A percentile compares a stretch with the other conserved stretches of the same genome.
phyloP scores from a whole-genome alignment of 2,797 vertebrate genomes.

The Diglossa cyanea region DNA sequence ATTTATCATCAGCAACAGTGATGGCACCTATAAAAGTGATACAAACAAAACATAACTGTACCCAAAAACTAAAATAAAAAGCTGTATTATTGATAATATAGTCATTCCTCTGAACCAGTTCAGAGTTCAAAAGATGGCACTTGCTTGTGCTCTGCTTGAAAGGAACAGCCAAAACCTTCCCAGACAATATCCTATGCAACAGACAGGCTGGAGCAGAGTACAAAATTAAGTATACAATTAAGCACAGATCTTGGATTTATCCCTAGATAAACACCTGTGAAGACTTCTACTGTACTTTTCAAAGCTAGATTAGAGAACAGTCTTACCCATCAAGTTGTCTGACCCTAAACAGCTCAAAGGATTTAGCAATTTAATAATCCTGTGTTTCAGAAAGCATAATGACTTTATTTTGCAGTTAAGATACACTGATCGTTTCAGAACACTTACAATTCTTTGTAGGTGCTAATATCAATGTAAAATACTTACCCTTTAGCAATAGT shows the following conservation, averaged over 20 bases:
- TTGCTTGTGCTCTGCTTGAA: background rate
- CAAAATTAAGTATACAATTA: background rate
- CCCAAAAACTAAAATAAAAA: background rate
- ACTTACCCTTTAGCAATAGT: conserved; percentile 79
- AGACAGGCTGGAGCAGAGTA: background rate
- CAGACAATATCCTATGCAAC: background rate
- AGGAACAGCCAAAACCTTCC: background rate
- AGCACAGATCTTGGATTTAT: background rate
- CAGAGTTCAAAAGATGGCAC: background rate
- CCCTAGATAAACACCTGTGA: background rate
- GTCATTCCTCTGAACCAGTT: background rate
- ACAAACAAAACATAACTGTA: background rate
- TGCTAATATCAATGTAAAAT: background rate
- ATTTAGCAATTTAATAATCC: background rate
- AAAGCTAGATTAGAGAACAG: background rate
- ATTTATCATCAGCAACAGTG: background rate
- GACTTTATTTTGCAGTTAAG: background rate
- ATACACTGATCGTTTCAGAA: background rate
- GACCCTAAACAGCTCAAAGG: background rate
- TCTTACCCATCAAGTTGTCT: background rate
- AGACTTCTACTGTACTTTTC: background rate
- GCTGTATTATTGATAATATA: background rate
- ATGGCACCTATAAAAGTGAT: background rate
- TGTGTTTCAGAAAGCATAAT: background rate
- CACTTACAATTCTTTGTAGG: background rate